phyloP scores from a whole-genome alignment of 2,113 vertebrate genomes.

The Lophochroa leadbeateri region DNA sequence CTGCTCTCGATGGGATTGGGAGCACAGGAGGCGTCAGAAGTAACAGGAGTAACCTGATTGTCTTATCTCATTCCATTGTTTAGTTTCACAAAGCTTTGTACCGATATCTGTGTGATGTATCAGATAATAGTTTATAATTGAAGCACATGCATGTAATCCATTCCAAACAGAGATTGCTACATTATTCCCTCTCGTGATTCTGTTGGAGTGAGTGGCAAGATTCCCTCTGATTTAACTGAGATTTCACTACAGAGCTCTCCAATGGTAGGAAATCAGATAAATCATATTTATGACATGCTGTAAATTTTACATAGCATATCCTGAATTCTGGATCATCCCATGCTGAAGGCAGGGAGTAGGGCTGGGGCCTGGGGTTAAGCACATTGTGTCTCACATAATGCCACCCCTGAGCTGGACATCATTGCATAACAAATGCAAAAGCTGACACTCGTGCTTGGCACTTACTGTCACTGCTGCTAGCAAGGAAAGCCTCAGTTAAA shows the following conservation, averaged over 20 bases:
- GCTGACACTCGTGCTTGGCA: not conserved
- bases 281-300: not conserved
- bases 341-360: not conserved
- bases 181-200: not conserved
- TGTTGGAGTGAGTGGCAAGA: not conserved
- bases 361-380: not conserved
- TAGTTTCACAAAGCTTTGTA: not conserved
- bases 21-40: not conserved
- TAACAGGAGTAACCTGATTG: not conserved
- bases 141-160: not conserved
- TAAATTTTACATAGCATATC: not conserved
- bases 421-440: not conserved
- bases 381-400: accelerated
- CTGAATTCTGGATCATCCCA: not conserved
- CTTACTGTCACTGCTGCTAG: not conserved
- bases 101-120: not conserved
- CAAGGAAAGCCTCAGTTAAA: not conserved
- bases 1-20: not conserved
- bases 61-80: conserved; percentile 1
- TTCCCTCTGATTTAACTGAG: not conserved
- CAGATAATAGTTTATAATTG: not conserved
- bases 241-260: not conserved
- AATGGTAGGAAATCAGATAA: not conserved
- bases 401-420: not conserved
- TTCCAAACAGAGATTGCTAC: not conserved